Percentiles rank a stretch among this genome's conserved stretches.
phyloP scores from a whole-genome alignment of 2,797 vertebrate genomes.

The Philypnodon macrostomus region DNA sequence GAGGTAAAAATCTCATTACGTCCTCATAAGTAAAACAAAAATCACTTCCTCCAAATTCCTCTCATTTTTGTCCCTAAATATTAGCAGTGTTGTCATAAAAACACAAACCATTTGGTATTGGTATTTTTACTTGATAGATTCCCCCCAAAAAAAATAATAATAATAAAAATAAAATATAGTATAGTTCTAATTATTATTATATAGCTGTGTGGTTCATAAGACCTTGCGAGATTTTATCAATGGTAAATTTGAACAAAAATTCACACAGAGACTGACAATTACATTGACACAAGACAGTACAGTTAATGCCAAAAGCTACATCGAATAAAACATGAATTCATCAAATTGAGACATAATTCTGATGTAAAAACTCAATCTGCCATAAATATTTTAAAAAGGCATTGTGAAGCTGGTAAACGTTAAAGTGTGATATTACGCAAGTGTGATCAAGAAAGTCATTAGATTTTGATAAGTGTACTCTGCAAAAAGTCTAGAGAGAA shows the following conservation, averaged over 20 bases:
- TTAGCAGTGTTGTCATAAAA: too few species aligned
- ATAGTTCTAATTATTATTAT: too few species aligned
- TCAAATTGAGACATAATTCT: conserved; percentile 7
- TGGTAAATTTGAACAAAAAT: background rate
- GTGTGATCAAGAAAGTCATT: conserved; percentile 33
- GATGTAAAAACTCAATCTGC: conserved; percentile 14
- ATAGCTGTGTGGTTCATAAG: too few species aligned
- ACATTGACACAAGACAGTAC: background rate
- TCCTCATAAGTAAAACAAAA: too few species aligned
- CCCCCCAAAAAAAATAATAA: too few species aligned
- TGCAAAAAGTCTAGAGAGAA: conserved; percentile 24
- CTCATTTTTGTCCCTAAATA: too few species aligned
- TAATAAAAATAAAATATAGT: too few species aligned
- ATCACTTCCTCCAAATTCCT: too few species aligned
- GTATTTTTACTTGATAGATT: too few species aligned
- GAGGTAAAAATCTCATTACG: too few species aligned
- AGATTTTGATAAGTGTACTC: conserved; percentile 20
- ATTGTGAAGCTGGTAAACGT: conserved; percentile 19
- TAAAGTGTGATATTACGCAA: conserved; percentile 9
- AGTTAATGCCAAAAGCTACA: conserved; percentile 1
- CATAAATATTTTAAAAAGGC: conserved; percentile 31
- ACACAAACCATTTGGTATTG: too few species aligned
- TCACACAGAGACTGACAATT: background rate
- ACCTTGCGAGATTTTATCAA: too few species aligned
- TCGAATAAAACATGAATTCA: conserved; percentile 3